Evolutionary conservation across 2,113 vertebrate species (phyloP).

Genomic region (Gracilinanus agilis): DNA sequence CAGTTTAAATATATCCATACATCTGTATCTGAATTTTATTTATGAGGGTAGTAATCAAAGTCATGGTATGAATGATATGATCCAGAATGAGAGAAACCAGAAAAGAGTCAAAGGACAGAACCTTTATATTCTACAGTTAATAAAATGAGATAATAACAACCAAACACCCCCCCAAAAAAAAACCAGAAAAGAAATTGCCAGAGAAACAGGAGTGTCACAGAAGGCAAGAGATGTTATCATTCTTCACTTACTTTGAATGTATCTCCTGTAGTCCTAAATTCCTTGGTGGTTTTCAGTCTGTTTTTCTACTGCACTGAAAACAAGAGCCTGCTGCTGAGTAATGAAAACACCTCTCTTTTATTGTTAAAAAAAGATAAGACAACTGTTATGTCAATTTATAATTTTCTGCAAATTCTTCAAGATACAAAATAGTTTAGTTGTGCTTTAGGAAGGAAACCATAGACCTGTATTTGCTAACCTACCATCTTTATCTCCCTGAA

Average conservation of each 20-base stretch:
- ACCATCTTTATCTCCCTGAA: neutral
- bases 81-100: too few species aligned
- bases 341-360: slow-evolving; percentile 54
- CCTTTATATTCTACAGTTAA: neutral
- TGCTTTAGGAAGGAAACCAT: slow-evolving; percentile 32
- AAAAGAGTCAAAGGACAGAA: too few species aligned
- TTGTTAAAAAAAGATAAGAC: slow-evolving; percentile 51
- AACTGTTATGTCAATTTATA: slow-evolving; percentile 65
- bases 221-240: neutral
- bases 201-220: neutral
- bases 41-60: too few species aligned
- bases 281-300: slow-evolving; percentile 58
- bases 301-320: slow-evolving; percentile 66
- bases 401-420: slow-evolving; percentile 70
- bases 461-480: neutral
- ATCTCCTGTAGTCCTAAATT: slow-evolving; percentile 50
- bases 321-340: slow-evolving; percentile 55
- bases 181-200: neutral
- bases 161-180: neutral
- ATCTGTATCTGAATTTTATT: too few species aligned
- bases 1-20: too few species aligned
- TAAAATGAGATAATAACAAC: neutral
- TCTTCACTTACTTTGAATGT: slow-evolving; percentile 36
- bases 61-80: too few species aligned
- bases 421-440: slow-evolving; percentile 52